Base-by-base conservation (phyloP, 1,140 invertebrate species). In the Cotesia vestalis region DNA sequence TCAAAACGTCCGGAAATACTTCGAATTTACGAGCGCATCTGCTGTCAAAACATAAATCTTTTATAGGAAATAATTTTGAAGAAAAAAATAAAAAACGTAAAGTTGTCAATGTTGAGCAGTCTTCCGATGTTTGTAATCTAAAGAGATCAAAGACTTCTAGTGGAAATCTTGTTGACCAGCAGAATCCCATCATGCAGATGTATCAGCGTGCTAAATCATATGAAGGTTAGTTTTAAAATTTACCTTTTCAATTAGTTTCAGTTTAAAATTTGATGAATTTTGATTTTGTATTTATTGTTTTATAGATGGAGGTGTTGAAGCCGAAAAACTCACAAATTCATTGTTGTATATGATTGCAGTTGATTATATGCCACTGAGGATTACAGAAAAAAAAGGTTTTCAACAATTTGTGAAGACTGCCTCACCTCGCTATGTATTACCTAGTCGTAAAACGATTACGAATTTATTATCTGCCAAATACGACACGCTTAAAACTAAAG, bases 271-370 rank as follows among this genome's bases (percentile, higher is more conserved):
- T 40, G 9, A 40, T 40, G 9, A 40, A 40, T 40, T 40, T 40
- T 40, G 9, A 40, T 40, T 40, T 40, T 40, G 38, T 40, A 8
- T 40, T 40, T 40, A 8, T 40, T 40, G 38, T 9, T 8, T 8
- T 40, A 9, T 34, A 60, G 17, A 60, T 27, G 61, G 35, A 1
- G 61, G 61, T n/a, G 35, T 12, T 3, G 61, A 63, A n/a, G 34
- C 61, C 6, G 61, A 20, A 63, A 63, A 63, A 38, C 11, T 63
- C 3, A 38, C 1, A 14, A 63, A 79, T 77, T 63, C 67, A 66
- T 77, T 78, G 61, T 72, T 79, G 60, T 79, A 62, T 69, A 79
- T 79, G 78, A 77, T 79, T 66, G 76, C 73, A 59, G 78, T 78
- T 72, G 76, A 79, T 66, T 75, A 79, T 38, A 14, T 63, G 69